Conservation (phyloP, 2,888 invertebrate species). For the Sesamia inferens region DNA sequence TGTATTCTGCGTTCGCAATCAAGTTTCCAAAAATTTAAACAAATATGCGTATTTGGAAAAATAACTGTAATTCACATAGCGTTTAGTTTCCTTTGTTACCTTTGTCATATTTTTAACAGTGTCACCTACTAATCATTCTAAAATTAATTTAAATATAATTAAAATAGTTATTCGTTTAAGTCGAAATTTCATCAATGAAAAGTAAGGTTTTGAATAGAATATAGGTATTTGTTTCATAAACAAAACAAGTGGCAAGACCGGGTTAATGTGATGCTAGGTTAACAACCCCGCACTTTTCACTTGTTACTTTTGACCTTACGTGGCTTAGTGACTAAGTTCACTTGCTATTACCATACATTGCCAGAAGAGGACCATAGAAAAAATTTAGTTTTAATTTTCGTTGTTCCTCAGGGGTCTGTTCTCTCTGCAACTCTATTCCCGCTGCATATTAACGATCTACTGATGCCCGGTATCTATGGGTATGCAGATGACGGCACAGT, state of each 20-base stretch:
- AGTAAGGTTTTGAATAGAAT: not conserved
- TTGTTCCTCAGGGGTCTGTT: no score
- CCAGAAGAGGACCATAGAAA: not conserved
- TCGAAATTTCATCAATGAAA: not conserved
- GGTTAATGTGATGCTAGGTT: conserved; percentile 42
- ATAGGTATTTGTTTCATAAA: not conserved
- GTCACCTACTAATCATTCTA: no score
- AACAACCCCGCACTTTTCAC: conserved; percentile 34
- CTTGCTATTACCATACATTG: conserved; percentile 28
- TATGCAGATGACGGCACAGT: no score
- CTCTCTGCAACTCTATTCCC: no score
- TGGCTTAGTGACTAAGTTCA: no score
- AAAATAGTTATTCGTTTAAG: not conserved
- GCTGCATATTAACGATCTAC: no score
- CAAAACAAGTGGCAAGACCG: conserved; percentile 27
- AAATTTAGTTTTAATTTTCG: not conserved
- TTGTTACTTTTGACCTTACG: conserved; percentile 51
- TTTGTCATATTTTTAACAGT: not conserved
- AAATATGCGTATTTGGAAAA: not conserved
- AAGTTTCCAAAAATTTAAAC: not conserved
- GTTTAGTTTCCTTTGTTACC: not conserved
- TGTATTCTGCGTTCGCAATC: not conserved
- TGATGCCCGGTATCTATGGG: no score
- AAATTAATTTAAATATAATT: not conserved
- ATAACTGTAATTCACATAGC: not conserved